Evolutionary conservation across 1,140 invertebrate genomes (phyloP), one percentile per base, ranked within the genome.

Genomic region (Drosophila grimshawi): DNA sequence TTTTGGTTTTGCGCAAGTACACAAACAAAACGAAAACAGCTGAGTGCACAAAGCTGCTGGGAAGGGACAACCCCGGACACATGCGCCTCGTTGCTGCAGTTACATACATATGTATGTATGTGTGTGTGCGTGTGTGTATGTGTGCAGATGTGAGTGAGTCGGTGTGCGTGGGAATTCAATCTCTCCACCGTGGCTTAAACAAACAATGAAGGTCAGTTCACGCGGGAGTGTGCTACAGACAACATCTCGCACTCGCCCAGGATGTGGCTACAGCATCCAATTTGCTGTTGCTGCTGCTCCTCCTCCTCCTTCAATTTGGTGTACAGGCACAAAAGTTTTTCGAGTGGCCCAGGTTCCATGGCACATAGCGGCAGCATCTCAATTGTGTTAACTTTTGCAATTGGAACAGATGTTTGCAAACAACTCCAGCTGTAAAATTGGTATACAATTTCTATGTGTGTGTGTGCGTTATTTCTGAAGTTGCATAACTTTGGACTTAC

Each of bases 141-240:
- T 27, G 11, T 46, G 39, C 33, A 30, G 48, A 7, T 32, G 11
- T n/a, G 10, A n/a, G 52, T 61, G 70, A 52, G 33, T 32, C 39
- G 62, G 61, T 51, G 62, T 79, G 65, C 59, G 68, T 57, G 60
- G 33, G 67, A 55, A 77, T 80, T 79, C 56, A 80, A 73, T 74
- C 81, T 85, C 77, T 80, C 62, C 62, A 59, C 59, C 53, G 60
- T 57, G 52, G 76, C 75, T 82, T 74, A 72, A 63, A 52, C 68
- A 74, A 57, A 62, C 59, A 74, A 53, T 76, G 80, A 88, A 88
- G 83, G 83, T 88, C 83, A 88, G 83, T 88, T 88, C 80, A 74
- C 68, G 73, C 85, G 85, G 80, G 80, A 80, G 72, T 76, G 74
- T 55, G 80, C 56, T 66, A 43, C 46, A 64, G 64, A 73, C 68